Base-by-base conservation (phyloP, 2,797 vertebrate genomes). In the Botia almorhae region DNA sequence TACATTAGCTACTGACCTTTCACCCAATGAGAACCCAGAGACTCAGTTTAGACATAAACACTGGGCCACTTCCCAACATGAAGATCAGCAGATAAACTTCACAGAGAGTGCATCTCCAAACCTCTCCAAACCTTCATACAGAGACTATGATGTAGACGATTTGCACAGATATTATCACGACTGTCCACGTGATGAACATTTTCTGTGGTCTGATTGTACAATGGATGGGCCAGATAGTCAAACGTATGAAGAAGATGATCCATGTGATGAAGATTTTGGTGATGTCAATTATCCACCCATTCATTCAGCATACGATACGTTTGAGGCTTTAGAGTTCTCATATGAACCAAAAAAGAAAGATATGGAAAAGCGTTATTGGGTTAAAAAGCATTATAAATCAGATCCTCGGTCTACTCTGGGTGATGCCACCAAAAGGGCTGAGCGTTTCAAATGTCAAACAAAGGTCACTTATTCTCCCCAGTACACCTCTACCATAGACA, bases 321-420 rank as follows among this genome's bases (percentile, higher is more conserved):
- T 56, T 33, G 16, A 60, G 55, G 39, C 7, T 14, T 69, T 33
- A 65, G 33, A 79, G 23, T 26, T 43, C 69, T 60, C 46, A 61
- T 69, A 77, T 16, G 64, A 64, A 55, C 56, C 77, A 51, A 83
- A 68, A 70, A 63, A 77, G 23, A 75, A 56, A 61, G 70, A 58
- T 6, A 61, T 29, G 0, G 72, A 61, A 33, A 55, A 29, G 21
- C 17, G 29, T 29, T 60, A 1, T 23, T 70, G 72, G 75, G 17
- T 6, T 51, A 53, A 73, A 63, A 76, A 71, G 1, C 55, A 29
- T 21, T 55, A 33, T 50, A 79, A 61, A 75, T 55, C 50, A 53
- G 75, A 69, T 21, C 67, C 74, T 16, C 19, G 5, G 1, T 74
- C 48, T 46, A 16, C 21, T 60, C 17, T 19, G 14, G 23, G 56